Evolutionary conservation across 35 echinoderm and acorn worm genomes (phyloP), one percentile per base, ranked within the genome.

Genomic region (Diadema setosum): DNA sequence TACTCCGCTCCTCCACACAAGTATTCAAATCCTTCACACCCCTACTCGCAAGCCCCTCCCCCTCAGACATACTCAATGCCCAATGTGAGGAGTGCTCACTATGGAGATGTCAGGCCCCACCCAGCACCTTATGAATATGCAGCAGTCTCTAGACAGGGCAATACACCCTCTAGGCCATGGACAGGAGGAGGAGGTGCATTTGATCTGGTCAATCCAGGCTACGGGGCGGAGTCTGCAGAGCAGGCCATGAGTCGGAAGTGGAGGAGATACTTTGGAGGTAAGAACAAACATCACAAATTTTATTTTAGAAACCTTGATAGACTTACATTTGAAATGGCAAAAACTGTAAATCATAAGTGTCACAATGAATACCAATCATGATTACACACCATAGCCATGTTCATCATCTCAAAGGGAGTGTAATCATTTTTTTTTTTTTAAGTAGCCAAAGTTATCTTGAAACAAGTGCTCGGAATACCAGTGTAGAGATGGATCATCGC

Each of bases 181-280:
- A 61, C 41, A 31, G 64, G 43, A 46, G 83, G 83, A 86, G 83
- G 59, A 17, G 43, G 58, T 2, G 20, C 37, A 33, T 67, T 67
- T 86, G 58, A 61, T 67, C 83, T 61, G 0, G 60, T 50, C 36
- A 67, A 67, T 36, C 41, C 58, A 24, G 36, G 46, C 41, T 46
- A 49, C 17, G 70, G 76, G 58, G 2, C 18, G 9, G 92, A 94
- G 82, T 85, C 92, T 16, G 86, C 92, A 23, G 92, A 94, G 14
- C 92, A 94, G 39, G 81, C 83, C 9, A 58, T 94, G 52, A 87
- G 87, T 26, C 75, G 87, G 43, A 94, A 94, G 42, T 94, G 92
- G 92, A 90, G 70, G 32, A 94, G 42, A 4, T 94, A 94, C 81
- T 94, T 94, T 82, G 92, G 92, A 78, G 92, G 92, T 94, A 81